These are phyloP conservation scores for Xylota segnis DNA, from an alignment of 2,888 invertebrate genomes.

Conservation along the genomic window DNA sequence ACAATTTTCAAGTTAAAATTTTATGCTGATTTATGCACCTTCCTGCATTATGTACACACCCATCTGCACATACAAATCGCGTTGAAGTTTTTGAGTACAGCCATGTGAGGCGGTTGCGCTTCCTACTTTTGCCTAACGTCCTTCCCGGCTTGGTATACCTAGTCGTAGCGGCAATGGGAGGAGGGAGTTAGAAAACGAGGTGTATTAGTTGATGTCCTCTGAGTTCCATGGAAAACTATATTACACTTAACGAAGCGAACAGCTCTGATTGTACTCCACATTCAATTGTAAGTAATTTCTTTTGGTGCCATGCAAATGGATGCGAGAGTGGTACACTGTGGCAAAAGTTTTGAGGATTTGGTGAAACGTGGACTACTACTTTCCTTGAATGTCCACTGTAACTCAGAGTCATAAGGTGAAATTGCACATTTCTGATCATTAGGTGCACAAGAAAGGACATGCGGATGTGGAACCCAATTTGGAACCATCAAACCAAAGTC, in stretches of 20 bases:
- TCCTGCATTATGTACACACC: constrained; percentile 49
- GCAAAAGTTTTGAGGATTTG: constrained; percentile 36
- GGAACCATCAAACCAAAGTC: too few relatives aligned
- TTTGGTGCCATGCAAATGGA: constrained; percentile 58
- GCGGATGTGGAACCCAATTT: too few relatives aligned
- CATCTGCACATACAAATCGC: constrained; percentile 16
- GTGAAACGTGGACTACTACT: too few relatives aligned
- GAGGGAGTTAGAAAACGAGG: constrained; percentile 4
- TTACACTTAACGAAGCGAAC: constrained; percentile 70
- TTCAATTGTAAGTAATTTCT: constrained; percentile 68
- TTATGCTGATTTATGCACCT: constrained; percentile 78
- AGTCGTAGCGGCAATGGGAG: not conserved
- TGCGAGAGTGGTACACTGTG: constrained; percentile 26
- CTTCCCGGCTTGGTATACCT: not conserved
- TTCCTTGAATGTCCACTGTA: too few relatives aligned
- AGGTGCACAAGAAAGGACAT: too few relatives aligned
- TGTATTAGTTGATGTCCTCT: constrained; percentile 47
- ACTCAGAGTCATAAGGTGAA: too few relatives aligned
- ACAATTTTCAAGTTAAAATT: constrained; percentile 70
- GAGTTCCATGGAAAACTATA: constrained; percentile 41
- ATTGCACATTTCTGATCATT: too few relatives aligned
- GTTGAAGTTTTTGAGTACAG: constrained; percentile 55
- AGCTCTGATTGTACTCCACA: constrained; percentile 59
- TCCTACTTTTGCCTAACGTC: constrained; percentile 7
- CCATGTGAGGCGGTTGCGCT: constrained; percentile 17